Base-by-base conservation (phyloP, 2,113 vertebrate species). In the Pseudorectes ferrugineus region DNA sequence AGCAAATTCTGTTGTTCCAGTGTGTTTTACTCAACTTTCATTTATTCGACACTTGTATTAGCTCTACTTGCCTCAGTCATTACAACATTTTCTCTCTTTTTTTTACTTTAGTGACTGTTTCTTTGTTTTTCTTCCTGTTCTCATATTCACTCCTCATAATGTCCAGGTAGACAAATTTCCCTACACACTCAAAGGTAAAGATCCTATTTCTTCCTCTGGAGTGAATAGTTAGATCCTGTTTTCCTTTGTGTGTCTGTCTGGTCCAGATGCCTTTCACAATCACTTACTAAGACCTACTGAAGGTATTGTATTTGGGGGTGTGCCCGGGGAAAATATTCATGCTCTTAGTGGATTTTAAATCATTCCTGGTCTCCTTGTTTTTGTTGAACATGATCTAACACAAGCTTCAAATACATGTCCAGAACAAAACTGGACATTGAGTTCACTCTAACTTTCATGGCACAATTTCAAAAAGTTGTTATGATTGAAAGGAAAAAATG, bases 381-480 rank as follows among this genome's bases (percentile, higher is more conserved):
- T 78, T 77, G 66, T 86, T 94, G 90, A 93, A 92, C 74, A 79
- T 46, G 45, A 89, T 80, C 80, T 96, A 88, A 89, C 12, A 33
- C 42, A 84, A 92, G 51, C 63, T 88, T 92, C 59, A 96, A 85
- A 86, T 88, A 40, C 23, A 89, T 35, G 57, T 52, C 43, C 63
- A 93, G 83, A 80, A 84, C 67, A 91, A 93, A 89, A 94, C 59
- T 77, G 48, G 89, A 93, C 77, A 81, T 35, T 78, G n/a, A 91
- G 21, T 79, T 94, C 80, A 51, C 9, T 81, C 29, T 83, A 55
- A 85, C 33, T 71, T 95, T 78, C 71, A 90, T 67, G 88, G 96
- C 65, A 91, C 21, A 92, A 91, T 88, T 81, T 92, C 59, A 92
- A 68, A 91, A 89, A 33, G 43, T 79, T 96, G 48, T 62, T 92